Evolutionary conservation across 2,113 vertebrate genomes (phyloP), one percentile per base, ranked within the genome.

Genomic region (Felis chaus): DNA sequence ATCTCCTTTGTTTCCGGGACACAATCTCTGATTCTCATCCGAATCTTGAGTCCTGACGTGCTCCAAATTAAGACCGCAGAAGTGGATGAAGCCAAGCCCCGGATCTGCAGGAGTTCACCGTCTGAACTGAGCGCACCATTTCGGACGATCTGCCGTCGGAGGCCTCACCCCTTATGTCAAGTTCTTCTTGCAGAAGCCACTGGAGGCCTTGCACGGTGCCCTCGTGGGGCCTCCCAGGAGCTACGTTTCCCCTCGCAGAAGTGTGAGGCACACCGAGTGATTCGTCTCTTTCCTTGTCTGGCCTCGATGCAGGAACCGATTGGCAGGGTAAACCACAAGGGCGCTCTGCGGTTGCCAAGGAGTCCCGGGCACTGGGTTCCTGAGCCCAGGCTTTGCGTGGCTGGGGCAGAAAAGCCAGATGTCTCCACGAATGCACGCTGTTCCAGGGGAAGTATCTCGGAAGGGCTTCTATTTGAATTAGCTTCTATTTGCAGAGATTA

Each of bases 211-310:
- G 23, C 12, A 1, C 25, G 39, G 19, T 8, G 8, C 16, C 0
- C 0, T 13, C 1, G 3, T 2, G 9, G 13, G 3, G 23, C 4
- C 29, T 15, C 63, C 18, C 2, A 18, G 0, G 8, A 65, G 36
- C 12, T 0, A 14, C 48, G 4, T 5, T 41, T 27, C 29, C 63
- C 50, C 61, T 39, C 50, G 50, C 1, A 10, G 63, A 9, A 7
- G 39, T 13, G 41, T 13, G 41, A 27, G 4, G 11, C 15, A 7
- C 11, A 45, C 5, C 9, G 25, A 9, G 12, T 1, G 27, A 5
- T 1, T 7, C 39, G 7, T 25, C 23, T 25, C 41, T 66, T 9
- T 36, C 39, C 21, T 29, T n/a, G 3, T 14, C 41, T 14, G 7
- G 25, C 27, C 19, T 80, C 41, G 9, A 3, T 5, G 1, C 5